These are phyloP conservation scores for Onchidella celtica DNA, from an alignment of 2,888 invertebrate genomes.

Conservation along the genomic window DNA sequence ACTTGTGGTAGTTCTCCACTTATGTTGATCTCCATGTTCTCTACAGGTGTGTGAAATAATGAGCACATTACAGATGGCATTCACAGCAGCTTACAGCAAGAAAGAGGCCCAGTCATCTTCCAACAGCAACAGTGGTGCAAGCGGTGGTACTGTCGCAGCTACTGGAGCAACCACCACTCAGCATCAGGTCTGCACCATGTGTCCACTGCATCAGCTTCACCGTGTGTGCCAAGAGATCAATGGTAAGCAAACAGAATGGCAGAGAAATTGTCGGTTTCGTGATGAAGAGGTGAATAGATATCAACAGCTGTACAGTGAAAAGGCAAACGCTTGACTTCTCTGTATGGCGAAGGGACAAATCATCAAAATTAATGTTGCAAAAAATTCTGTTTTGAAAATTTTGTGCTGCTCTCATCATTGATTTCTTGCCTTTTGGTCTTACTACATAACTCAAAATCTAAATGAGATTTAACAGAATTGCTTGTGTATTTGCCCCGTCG, in stretches of 20 bases:
- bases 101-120: neutral
- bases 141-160: neutral
- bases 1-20: neutral
- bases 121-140: neutral
- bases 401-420: too few relatives aligned
- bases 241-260: conserved; percentile 65
- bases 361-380: too few relatives aligned
- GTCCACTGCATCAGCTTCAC: conserved; percentile 97
- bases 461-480: too few relatives aligned
- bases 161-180: neutral
- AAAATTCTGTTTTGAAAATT: too few relatives aligned
- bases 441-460: too few relatives aligned
- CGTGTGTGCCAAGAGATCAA: conserved; percentile 85
- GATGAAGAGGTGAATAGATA: too few relatives aligned
- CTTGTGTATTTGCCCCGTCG: too few relatives aligned
- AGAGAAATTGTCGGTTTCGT: too few relatives aligned
- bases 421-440: too few relatives aligned
- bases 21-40: neutral
- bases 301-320: too few relatives aligned
- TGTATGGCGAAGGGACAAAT: too few relatives aligned
- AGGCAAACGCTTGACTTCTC: too few relatives aligned
- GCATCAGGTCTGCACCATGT: conserved; percentile 91
- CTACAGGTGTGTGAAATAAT: conserved; percentile 82
- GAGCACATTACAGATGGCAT: conserved; percentile 88
- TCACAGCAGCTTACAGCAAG: conserved; percentile 72